These are phyloP conservation scores for Sipha flava DNA, from an alignment of 1,140 invertebrate species.

Conservation along the genomic window DNA sequence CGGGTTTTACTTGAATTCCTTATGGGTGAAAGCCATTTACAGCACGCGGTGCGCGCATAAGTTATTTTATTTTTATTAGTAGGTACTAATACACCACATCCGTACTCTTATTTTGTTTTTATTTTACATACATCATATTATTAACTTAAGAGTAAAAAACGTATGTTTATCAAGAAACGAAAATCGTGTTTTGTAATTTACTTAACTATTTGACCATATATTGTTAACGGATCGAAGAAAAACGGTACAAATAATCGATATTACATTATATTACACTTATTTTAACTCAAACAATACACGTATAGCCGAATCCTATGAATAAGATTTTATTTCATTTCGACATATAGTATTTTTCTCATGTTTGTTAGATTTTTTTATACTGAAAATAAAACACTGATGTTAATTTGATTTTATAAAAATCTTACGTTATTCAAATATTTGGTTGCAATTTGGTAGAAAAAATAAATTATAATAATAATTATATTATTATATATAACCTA, in stretches of 20 bases:
- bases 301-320: neutral
- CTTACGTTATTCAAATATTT: too few relatives aligned
- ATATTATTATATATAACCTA: too few relatives aligned
- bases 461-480: too few relatives aligned
- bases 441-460: too few relatives aligned
- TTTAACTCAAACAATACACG: neutral
- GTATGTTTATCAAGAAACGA: neutral
- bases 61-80: neutral
- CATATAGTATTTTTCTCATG: neutral
- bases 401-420: neutral
- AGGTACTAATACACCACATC: neutral
- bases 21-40: slow-evolving; percentile 1
- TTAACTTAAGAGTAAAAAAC: neutral
- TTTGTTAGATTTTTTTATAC: neutral
- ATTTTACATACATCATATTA: too few relatives aligned
- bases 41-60: neutral
- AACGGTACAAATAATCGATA: neutral
- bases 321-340: neutral
- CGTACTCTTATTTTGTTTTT: neutral
- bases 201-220: neutral
- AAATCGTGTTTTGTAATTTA: neutral
- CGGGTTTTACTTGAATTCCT: slow-evolving; percentile 4
- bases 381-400: neutral
- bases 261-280: neutral
- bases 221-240: neutral